Evolutionary conservation across 2,888 invertebrate species (phyloP), one percentile per base, ranked within the genome.

Genomic region (Drosophila engyochracea): DNA sequence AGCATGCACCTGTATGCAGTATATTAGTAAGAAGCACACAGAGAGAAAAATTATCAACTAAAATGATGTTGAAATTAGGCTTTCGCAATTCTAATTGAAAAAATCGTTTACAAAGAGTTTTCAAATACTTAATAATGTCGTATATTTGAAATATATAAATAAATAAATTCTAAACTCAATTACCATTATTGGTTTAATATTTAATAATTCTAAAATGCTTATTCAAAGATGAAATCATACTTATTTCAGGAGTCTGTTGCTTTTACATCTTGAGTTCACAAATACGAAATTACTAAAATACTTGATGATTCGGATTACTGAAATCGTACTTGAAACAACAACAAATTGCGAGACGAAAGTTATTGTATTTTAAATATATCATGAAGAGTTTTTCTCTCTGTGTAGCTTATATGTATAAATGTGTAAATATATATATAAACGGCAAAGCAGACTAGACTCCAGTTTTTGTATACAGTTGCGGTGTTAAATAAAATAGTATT

Each of bases 391-490:
- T 25, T 35, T 37, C 37, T 12, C 37, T 35, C 35, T 37, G 55
- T 54, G 35, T 19, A 37, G 9, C 14, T 22, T 44, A n/a, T 4
- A n/a, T 12, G 5, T 12, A 41, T 2, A 41, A 12, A 12, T 41
- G 41, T 10, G 10, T 41, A 12, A n/a, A 2, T n/a, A n/a, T 12
- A 6, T 6, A 6, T 22, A 6, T 3, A 9, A 10, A 12, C 3
- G 14, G 9, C 47, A 35, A 31, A 31, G 3, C 57, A 70, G 61
- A 76, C 76, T 72, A 66, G 62, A 54, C 51, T 65, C 12, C 37
- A 19, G 44, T 28, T 39, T 59, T 57, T 51, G 2, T 47, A n/a
- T 30, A 39, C n/a, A 64, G 6, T 16, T 22, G 30, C 22, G 31
- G 31, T 14, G 30, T 16, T 25, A 14, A 37, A 33, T 44, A 31